Conservation (phyloP, 2,888 invertebrate species). For the Volucella bombylans region DNA sequence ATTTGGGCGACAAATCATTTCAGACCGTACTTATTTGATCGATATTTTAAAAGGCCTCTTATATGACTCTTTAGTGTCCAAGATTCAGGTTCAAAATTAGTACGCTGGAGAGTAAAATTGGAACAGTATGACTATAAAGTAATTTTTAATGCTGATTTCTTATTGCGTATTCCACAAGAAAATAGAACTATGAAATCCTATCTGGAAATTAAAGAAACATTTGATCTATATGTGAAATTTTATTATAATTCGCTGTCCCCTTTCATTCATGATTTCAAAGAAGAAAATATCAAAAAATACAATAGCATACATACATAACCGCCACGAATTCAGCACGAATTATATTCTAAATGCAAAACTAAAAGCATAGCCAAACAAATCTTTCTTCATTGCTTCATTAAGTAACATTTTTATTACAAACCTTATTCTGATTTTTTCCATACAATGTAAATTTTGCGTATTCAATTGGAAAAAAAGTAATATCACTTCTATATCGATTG, state of each 20-base stretch:
- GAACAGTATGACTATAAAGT: slow-evolving; percentile 29
- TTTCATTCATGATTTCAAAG: slow-evolving; percentile 26
- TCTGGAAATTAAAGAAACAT: slow-evolving; percentile 13
- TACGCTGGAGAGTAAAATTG: slow-evolving; percentile 63
- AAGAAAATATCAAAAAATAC: too few relatives aligned
- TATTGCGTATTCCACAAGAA: slow-evolving; percentile 39
- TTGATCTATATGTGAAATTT: slow-evolving; percentile 41
- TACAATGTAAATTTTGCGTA: not conserved
- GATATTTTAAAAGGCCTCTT: slow-evolving; percentile 40
- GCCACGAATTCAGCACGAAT: slow-evolving; percentile 23
- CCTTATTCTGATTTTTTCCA: not conserved
- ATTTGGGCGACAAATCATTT: slow-evolving; percentile 73
- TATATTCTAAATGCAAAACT: slow-evolving; percentile 48
- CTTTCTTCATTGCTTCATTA: slow-evolving; percentile 54
- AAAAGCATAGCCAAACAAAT: slow-evolving; percentile 5
- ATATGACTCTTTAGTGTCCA: slow-evolving; percentile 6
- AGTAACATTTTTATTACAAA: not conserved
- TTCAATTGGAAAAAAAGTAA: not conserved
- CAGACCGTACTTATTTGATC: slow-evolving; percentile 76
- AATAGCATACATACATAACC: slow-evolving; percentile 32
- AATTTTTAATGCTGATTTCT: slow-evolving; percentile 63
- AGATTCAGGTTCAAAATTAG: slow-evolving; percentile 60
- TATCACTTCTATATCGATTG: not conserved
- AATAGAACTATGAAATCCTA: not conserved
- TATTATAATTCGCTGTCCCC: slow-evolving; percentile 29